These are phyloP conservation scores for Ectemnius cavifrons DNA, from an alignment of 2,888 invertebrate species.

Conservation along the genomic window DNA sequence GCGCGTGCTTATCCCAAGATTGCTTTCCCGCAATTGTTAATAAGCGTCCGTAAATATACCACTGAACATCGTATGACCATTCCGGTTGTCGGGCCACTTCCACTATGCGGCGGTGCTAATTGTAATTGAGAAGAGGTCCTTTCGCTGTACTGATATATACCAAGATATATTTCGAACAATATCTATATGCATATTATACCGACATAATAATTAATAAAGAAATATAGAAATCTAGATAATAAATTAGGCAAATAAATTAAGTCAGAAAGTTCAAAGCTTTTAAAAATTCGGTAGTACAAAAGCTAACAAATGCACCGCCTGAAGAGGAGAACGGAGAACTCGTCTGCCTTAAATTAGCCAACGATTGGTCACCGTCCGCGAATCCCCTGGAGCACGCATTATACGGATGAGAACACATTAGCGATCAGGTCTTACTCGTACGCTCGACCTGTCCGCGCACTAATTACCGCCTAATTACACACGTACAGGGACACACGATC, in stretches of 20 bases:
- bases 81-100: too few species aligned
- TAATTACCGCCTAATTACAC: conserved; percentile 55
- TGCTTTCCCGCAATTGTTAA: conserved; percentile 2
- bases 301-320: too few species aligned
- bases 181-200: too few species aligned
- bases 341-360: too few species aligned
- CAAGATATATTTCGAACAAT: too few species aligned
- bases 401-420: conserved; percentile 9
- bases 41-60: conserved; percentile 10
- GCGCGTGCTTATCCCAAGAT: conserved; percentile 7
- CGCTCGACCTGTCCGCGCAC: conserved; percentile 14
- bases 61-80: background rate
- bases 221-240: too few species aligned
- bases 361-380: background rate
- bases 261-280: too few species aligned
- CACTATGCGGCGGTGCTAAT: too few species aligned
- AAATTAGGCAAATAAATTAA: too few species aligned
- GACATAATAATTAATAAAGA: too few species aligned
- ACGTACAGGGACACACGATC: conserved; percentile 35
- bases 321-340: too few species aligned
- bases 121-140: background rate
- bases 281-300: too few species aligned
- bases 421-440: conserved; percentile 16
- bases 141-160: background rate
- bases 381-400: background rate